These are phyloP conservation scores for Habropoda laboriosa DNA, from an alignment of 1,140 invertebrate genomes.

Conservation along the genomic window DNA sequence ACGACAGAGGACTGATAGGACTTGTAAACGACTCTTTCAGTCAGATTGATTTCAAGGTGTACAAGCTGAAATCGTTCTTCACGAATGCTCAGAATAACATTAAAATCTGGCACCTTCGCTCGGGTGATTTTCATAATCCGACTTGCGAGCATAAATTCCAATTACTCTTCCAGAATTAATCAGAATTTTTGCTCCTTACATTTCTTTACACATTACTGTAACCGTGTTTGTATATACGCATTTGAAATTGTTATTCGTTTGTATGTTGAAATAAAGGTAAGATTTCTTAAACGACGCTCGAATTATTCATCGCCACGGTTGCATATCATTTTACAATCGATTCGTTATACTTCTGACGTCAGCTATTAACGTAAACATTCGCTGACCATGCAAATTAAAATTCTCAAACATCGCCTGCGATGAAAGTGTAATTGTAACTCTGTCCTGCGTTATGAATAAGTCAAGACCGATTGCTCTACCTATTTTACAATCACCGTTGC, in stretches of 20 bases:
- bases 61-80: background rate
- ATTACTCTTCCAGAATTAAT: background rate
- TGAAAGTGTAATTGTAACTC: background rate
- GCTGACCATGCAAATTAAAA: slow-evolving; percentile 1
- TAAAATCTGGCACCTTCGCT: slow-evolving; percentile 38
- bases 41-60: slow-evolving; percentile 51
- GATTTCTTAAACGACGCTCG: background rate
- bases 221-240: background rate
- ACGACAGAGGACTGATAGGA: slow-evolving; percentile 38
- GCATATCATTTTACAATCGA: no score
- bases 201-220: no score
- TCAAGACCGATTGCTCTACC: background rate
- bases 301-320: no score
- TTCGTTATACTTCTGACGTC: no score
- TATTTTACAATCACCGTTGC: background rate
- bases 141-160: background rate
- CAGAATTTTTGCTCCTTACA: background rate
- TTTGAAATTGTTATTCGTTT: background rate
- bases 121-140: slow-evolving; percentile 22
- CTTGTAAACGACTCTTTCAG: slow-evolving; percentile 40
- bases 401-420: background rate
- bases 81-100: background rate
- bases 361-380: background rate
- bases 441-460: background rate
- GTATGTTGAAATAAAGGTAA: background rate